Conservation (phyloP, 2,797 vertebrate species). For the Brachymystax lenok region DNA sequence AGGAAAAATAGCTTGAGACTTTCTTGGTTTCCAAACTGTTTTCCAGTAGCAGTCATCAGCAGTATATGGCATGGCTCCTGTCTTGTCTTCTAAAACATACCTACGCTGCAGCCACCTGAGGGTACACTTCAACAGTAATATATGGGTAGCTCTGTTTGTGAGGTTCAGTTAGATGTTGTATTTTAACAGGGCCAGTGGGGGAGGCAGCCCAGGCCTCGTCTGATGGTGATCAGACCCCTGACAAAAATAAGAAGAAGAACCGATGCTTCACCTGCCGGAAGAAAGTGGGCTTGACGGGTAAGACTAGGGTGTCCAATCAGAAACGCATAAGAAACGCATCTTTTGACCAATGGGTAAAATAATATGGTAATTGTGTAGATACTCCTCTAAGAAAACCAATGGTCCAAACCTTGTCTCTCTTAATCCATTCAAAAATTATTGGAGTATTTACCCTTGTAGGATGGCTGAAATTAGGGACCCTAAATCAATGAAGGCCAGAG, state of each 20-base stretch:
- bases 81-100: not conserved
- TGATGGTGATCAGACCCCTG: constrained; percentile 82
- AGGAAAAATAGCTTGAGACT: not conserved
- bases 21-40: no score
- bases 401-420: no score
- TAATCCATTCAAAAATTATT: no score
- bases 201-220: constrained; percentile 78
- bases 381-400: no score
- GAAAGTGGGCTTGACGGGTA: constrained; percentile 91
- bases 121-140: not conserved
- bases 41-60: no score
- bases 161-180: constrained; percentile 10
- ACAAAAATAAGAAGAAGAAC: constrained; percentile 90
- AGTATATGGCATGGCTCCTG: no score
- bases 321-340: no score
- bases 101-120: not conserved
- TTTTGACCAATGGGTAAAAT: no score
- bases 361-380: no score
- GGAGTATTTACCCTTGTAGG: no score
- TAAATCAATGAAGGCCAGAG: no score
- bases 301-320: constrained; percentile 29
- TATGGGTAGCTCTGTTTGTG: constrained; percentile 5
- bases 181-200: constrained; percentile 69
- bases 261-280: constrained; percentile 90
- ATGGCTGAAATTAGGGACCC: no score